A percentile compares a stretch with the other conserved stretches of the same genome.
These are phyloP conservation scores for Strigamia transsilvanica DNA, from an alignment of 2,888 invertebrate species.

Conservation along the genomic window DNA sequence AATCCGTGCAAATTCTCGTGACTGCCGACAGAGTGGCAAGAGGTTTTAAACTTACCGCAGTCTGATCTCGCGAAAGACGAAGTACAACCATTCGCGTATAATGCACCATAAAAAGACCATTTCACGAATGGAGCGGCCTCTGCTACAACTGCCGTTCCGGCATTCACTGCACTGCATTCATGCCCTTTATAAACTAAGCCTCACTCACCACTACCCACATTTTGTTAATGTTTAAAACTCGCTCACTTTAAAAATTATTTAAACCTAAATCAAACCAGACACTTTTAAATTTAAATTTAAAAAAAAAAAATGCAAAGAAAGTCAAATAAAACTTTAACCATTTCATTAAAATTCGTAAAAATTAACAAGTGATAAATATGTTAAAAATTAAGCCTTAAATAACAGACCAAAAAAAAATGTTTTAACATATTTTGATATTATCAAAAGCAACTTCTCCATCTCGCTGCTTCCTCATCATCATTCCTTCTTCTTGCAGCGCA, in stretches of 20 bases:
- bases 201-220: conserved; percentile 30
- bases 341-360: neutral
- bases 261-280: neutral
- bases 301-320: neutral
- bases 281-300: neutral
- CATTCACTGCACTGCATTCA: conserved; percentile 30
- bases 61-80: conserved; percentile 51
- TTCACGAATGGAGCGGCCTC: conserved; percentile 34
- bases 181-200: conserved; percentile 26
- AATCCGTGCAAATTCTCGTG: conserved; percentile 30
- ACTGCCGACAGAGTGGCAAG: conserved; percentile 26
- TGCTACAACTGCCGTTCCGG: conserved; percentile 30
- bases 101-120: conserved; percentile 52
- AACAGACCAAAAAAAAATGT: neutral
- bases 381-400: neutral
- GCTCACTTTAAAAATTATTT: conserved; percentile 21
- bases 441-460: conserved; percentile 19
- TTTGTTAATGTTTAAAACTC: conserved; percentile 26
- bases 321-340: neutral
- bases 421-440: conserved; percentile 30
- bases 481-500: neutral
- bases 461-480: conserved; percentile 20
- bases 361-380: neutral
- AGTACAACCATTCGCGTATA: conserved; percentile 50
- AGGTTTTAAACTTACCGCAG: conserved; percentile 50